phyloP scores from a whole-genome alignment of 2,113 vertebrate genomes.

The Neotragus pygmaeus region DNA sequence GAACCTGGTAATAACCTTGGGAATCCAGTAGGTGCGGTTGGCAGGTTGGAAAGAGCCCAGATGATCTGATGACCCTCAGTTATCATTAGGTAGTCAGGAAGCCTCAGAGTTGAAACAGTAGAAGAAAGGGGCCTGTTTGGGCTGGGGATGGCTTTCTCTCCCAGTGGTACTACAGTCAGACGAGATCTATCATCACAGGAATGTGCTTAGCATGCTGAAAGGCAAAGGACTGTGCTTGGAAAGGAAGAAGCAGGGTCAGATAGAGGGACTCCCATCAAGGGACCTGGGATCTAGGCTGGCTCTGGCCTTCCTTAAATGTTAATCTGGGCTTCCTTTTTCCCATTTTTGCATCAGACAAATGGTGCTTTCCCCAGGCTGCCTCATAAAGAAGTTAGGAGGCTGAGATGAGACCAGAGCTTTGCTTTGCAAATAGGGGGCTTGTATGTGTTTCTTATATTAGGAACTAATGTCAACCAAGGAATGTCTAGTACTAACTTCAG shows the following conservation, averaged over 20 bases:
- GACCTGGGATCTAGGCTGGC: background rate
- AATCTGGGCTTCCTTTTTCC: background rate
- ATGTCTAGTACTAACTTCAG: background rate
- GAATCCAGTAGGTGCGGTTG: background rate
- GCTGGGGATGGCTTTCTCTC: rapidly evolving
- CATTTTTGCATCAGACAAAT: background rate
- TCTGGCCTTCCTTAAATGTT: background rate
- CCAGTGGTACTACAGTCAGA: rapidly evolving
- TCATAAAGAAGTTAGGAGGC: background rate
- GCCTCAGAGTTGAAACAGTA: background rate
- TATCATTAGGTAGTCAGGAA: background rate
- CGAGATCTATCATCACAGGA: background rate
- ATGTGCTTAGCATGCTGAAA: background rate
- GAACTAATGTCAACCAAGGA: background rate
- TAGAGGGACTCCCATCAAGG: background rate
- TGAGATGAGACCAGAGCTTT: background rate
- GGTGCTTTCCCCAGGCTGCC: background rate
- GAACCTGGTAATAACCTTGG: background rate
- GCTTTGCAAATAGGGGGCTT: background rate
- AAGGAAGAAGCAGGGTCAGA: background rate
- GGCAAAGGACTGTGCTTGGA: background rate
- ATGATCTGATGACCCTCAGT: rapidly evolving
- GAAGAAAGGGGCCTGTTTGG: background rate
- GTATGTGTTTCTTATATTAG: background rate
- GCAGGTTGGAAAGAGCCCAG: background rate